Percentiles rank a stretch among this genome's conserved stretches.
phyloP scores from a whole-genome alignment of 2,113 vertebrate species.

The Pterocles gutturalis region DNA sequence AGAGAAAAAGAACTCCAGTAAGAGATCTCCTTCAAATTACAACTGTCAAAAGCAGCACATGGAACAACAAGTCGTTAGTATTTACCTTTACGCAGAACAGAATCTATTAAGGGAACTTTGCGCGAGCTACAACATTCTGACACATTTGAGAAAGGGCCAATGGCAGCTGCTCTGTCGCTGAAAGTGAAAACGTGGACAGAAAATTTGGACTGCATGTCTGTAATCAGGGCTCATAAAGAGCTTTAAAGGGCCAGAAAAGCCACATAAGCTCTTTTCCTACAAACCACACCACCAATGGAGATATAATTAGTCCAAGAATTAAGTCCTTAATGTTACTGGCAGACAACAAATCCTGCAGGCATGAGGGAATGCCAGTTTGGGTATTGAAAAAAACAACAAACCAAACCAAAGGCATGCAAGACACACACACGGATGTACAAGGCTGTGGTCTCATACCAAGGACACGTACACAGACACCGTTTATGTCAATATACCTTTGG shows the following conservation, averaged over 20 bases:
- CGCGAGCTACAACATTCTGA: neutral
- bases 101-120: neutral
- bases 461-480: constrained; percentile 50
- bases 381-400: neutral
- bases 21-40: neutral
- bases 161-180: neutral
- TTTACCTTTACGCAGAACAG: neutral
- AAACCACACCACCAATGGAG: neutral
- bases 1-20: neutral
- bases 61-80: neutral
- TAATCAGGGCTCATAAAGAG: neutral
- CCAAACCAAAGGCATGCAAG: constrained; percentile 24
- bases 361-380: neutral
- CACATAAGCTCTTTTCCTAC: neutral
- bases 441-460: constrained; percentile 11
- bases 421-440: neutral
- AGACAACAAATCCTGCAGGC: constrained; percentile 4
- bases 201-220: neutral
- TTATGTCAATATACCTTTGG: constrained; percentile 54
- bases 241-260: neutral
- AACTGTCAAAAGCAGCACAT: neutral
- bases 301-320: neutral
- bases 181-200: neutral
- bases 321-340: neutral
- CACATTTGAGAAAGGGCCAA: neutral